Conservation (phyloP, 2,888 invertebrate species). For the Stenurella melanura region DNA sequence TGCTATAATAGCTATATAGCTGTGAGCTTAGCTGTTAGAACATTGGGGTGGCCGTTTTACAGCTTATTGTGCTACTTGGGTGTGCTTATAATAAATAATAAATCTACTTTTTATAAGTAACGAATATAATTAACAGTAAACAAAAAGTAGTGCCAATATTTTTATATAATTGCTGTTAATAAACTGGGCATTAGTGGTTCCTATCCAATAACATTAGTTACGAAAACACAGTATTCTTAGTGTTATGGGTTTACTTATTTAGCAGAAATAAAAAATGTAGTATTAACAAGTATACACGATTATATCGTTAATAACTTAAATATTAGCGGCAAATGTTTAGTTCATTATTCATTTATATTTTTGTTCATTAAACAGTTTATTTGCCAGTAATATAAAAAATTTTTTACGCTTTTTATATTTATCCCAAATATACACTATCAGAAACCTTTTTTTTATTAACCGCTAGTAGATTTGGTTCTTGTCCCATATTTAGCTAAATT, state of each 20-base stretch:
- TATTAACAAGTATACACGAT: slow-evolving; percentile 1
- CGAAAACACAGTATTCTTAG: slow-evolving; percentile 6
- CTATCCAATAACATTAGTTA: slow-evolving; percentile 5
- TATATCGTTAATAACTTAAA: slow-evolving; percentile 11
- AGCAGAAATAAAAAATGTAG: background rate
- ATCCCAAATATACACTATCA: background rate
- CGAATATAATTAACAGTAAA: slow-evolving; percentile 9
- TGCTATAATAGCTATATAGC: no score
- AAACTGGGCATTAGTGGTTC: slow-evolving; percentile 1
- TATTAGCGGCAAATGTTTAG: slow-evolving; percentile 14
- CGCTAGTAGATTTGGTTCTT: background rate
- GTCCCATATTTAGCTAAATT: slow-evolving; percentile 8
- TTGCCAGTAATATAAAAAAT: slow-evolving; percentile 6
- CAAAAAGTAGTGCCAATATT: slow-evolving; percentile 5
- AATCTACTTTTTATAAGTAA: slow-evolving; percentile 8
- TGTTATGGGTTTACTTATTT: background rate
- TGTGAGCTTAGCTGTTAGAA: no score
- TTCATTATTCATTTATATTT: slow-evolving; percentile 11
- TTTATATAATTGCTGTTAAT: slow-evolving; percentile 16
- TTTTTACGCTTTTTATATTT: background rate
- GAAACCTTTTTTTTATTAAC: background rate
- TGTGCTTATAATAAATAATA: slow-evolving; percentile 12
- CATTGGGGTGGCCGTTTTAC: no score
- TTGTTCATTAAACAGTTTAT: slow-evolving; percentile 14
- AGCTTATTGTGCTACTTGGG: no score